Evolutionary conservation across 2,888 invertebrate species (phyloP).

Genomic region (Tipula lateralis): DNA sequence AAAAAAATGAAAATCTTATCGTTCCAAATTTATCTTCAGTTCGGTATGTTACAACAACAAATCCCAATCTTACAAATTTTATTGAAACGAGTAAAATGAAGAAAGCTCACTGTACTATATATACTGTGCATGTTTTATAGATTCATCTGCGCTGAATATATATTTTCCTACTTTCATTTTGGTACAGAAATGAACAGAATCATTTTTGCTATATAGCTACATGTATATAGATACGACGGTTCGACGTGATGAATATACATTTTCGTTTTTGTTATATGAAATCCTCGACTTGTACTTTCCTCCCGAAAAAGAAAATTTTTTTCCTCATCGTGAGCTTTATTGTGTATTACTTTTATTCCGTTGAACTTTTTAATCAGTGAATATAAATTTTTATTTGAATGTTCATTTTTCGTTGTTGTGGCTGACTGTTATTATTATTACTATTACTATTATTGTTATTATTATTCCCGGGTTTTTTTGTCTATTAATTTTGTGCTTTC

Average conservation of each 20-base stretch:
- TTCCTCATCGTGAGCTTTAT: background rate
- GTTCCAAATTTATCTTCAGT: background rate
- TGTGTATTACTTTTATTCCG: background rate
- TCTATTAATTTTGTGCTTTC: background rate
- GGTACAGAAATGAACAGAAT: background rate
- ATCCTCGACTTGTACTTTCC: background rate
- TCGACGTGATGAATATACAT: background rate
- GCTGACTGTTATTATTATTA: background rate
- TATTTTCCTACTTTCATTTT: background rate
- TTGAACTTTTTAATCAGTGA: constrained; percentile 24
- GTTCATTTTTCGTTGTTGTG: constrained; percentile 9
- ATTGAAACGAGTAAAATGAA: background rate
- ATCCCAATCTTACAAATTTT: background rate
- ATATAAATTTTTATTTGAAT: background rate
- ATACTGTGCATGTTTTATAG: background rate
- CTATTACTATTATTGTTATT: background rate
- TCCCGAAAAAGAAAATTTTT: background rate
- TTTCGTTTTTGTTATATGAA: background rate
- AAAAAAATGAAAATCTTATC: background rate
- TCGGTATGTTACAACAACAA: background rate
- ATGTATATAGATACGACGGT: background rate
- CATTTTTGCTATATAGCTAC: background rate
- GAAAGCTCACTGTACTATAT: background rate
- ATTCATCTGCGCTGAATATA: background rate
- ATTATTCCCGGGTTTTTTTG: background rate